phyloP scores from a whole-genome alignment of 2,797 vertebrate genomes.

The Salmo trutta region DNA sequence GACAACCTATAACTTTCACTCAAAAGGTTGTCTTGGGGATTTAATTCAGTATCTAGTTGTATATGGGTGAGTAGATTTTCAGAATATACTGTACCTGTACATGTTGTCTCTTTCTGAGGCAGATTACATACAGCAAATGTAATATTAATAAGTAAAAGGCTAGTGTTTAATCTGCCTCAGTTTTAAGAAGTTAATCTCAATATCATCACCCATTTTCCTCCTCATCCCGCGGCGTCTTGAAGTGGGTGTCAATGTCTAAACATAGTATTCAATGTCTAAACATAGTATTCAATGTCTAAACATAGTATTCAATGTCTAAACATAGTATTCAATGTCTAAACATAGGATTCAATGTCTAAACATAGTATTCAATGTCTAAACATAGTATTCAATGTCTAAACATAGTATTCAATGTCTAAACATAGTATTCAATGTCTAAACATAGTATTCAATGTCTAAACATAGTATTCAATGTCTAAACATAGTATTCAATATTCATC shows the following conservation, averaged over 20 bases:
- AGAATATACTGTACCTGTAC: too few species aligned
- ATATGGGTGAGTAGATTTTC: too few species aligned
- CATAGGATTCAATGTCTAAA: too few species aligned
- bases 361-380: conserved; percentile 10
- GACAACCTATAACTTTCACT: too few species aligned
- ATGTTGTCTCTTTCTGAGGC: too few species aligned
- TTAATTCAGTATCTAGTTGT: too few species aligned
- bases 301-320: conserved; percentile 10
- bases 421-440: conserved; percentile 4
- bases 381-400: conserved; percentile 4
- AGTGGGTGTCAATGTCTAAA: background rate
- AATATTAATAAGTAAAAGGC: background rate
- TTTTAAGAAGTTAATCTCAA: background rate
- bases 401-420: conserved; percentile 4
- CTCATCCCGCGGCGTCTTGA: background rate
- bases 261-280: conserved; percentile 10
- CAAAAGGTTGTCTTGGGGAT: too few species aligned
- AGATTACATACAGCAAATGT: too few species aligned
- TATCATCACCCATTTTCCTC: background rate
- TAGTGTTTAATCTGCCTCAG: background rate
- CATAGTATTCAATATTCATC: conserved; percentile 8
- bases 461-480: conserved; percentile 4
- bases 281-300: conserved; percentile 10
- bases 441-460: conserved; percentile 4
- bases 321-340: conserved; percentile 10